Evolutionary conservation across 2,888 invertebrate species (phyloP), one percentile per base, ranked within the genome.

Genomic region (Tetropium fuscum): DNA sequence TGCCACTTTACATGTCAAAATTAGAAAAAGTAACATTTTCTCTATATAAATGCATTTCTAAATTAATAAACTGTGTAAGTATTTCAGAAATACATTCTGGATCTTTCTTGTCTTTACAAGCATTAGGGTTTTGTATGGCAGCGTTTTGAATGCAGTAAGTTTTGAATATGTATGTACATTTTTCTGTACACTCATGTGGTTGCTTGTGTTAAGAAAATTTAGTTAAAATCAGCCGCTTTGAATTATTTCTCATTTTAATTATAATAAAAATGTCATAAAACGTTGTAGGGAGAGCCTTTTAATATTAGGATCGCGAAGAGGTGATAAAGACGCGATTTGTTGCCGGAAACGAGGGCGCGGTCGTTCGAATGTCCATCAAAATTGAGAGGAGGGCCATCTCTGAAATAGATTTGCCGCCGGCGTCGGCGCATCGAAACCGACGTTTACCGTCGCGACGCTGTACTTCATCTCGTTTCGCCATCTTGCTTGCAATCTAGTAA

Each of bases 361-460:
- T 80, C 81, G 79, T 80, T 79, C 74, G 75, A 69, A 78, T 81
- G 82, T 81, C 82, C 81, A 81, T 82, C 82, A 82, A 82, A 81
- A 81, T 82, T 78, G 81, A 81, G 82, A 79, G 80, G 81, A 80
- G 78, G 80, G 77, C 78, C 78, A 77, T 77, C 77, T 78, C 75
- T 74, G 79, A 77, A 80, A 80, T 78, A 78, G 79, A 79, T 78
- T 76, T 74, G 77, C 70, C 65, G 64, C 63, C 73, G 73, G 71
- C 74, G 74, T 70, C 73, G 70, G 67, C 76, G 76, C 75, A 72
- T 55, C 61, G 59, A 72, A 74, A 71, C 72, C 73, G 65, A 60
- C 67, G 71, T 69, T 51, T 51, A 51, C 51, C 77, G 75, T 71
- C 76, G 72, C 74, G 75, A 75, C 77, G 70, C 68, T 70, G 62